Percentiles rank a stretch among this genome's conserved stretches.
Evolutionary conservation across 2,888 invertebrate species (phyloP).

Genomic region (Buathra laborator): DNA sequence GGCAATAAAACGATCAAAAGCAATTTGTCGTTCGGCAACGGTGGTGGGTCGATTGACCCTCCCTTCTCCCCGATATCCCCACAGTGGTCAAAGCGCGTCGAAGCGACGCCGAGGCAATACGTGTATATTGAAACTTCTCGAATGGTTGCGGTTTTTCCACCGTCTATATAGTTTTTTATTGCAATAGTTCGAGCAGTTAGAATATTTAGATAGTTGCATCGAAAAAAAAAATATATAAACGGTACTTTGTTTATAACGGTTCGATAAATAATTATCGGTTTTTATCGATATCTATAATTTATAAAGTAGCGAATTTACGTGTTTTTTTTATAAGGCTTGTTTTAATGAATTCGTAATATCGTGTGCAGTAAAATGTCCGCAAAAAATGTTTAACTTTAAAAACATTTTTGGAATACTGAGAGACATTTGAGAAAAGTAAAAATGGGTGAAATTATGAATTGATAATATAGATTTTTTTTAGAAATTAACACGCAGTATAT

Average conservation of each 20-base stretch:
- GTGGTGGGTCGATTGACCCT: background rate
- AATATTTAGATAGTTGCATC: too few species aligned
- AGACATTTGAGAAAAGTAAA: too few species aligned
- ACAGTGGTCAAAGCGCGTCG: background rate
- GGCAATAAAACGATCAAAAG: slow-evolving; percentile 48
- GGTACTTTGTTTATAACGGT: background rate
- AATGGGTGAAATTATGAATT: too few species aligned
- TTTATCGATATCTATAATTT: background rate
- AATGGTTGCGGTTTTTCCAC: background rate
- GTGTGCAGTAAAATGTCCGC: too few species aligned
- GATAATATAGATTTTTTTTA: too few species aligned
- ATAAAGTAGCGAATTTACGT: too few species aligned
- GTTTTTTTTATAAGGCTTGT: too few species aligned
- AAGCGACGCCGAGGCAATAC: background rate
- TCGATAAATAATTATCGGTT: background rate
- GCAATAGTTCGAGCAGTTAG: background rate
- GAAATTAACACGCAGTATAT: too few species aligned
- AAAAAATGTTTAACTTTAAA: too few species aligned
- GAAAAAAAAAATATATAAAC: background rate
- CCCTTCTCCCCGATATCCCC: background rate
- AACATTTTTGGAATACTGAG: too few species aligned
- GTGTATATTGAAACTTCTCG: background rate
- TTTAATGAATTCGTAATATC: too few species aligned
- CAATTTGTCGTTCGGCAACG: slow-evolving; percentile 9
- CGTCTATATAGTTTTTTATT: background rate